Base-by-base conservation (phyloP, 2,113 vertebrate genomes). In the Gymnorhina tibicen region DNA sequence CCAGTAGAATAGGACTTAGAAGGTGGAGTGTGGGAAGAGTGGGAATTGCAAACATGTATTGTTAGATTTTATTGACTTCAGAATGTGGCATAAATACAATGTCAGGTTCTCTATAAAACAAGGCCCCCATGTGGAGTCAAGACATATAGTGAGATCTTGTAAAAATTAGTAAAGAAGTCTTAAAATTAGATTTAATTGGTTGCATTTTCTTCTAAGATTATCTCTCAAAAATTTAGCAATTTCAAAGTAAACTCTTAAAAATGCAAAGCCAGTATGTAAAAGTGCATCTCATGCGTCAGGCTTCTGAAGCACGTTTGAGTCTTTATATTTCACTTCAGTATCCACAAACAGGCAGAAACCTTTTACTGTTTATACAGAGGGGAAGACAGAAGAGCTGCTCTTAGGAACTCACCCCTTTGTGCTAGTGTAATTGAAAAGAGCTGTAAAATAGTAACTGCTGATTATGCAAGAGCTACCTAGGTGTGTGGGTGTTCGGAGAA, bases 21-120 rank as follows among this genome's bases (percentile, higher is more conserved):
- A 93, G 74, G 84, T 89, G 73, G 74, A 87, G 69, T 89, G 81
- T 81, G 66, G 77, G 94, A 96, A 85, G 73, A 94, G 60, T 82
- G 85, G 78, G 56, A 96, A 76, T 79, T 89, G 53, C 70, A 87
- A 78, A 82, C 1, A 2, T 69, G 64, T 82, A 79, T 91, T 89
- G 81, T 87, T 91, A 64, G 80, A 64, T 75, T 87, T 95, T 93
- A 89, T 79, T 93, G 77, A 95, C 89, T 95, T 91, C 53, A 92
- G 69, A 93, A 79, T 89, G 73, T 91, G 62, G 62, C 22, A 4
- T 72, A 95, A 94, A 92, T 89, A 68, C 56, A 60, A 27, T 85
- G 69, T 79, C 44, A 82, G 23, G 58, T 85, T 91, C 84, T 89
- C 89, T 75, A 76, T 81, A 84, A 92, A 91, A 85, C 56, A 93